These are phyloP conservation scores for Thecophora atra DNA, from an alignment of 2,888 invertebrate species.

Conservation along the genomic window DNA sequence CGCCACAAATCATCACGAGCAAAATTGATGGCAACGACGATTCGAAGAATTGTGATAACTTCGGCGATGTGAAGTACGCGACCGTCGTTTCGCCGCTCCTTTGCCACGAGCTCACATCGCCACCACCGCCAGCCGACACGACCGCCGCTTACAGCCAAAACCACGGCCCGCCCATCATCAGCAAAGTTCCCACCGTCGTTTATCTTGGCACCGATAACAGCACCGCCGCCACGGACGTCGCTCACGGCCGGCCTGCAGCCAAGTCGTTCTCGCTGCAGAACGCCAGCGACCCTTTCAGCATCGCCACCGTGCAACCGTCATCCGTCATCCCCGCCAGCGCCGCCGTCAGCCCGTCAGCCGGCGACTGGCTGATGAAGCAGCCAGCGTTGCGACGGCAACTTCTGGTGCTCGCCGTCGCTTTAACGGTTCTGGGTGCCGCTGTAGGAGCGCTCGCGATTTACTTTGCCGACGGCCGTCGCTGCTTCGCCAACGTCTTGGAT, in stretches of 20 bases:
- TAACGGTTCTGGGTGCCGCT: slow-evolving; percentile 64
- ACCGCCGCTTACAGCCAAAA: slow-evolving; percentile 22
- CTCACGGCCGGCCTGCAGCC: slow-evolving; percentile 9
- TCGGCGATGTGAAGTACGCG: slow-evolving; percentile 40
- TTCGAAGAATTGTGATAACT: slow-evolving; percentile 22
- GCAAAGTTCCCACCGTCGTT: slow-evolving; percentile 63
- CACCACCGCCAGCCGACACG: slow-evolving; percentile 25
- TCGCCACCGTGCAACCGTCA: slow-evolving; percentile 31
- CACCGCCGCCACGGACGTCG: slow-evolving; percentile 44
- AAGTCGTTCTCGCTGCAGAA: background rate
- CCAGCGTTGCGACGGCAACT: slow-evolving; percentile 74
- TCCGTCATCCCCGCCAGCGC: slow-evolving; percentile 37
- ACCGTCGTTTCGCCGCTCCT: slow-evolving; percentile 55
- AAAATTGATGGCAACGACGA: slow-evolving; percentile 34
- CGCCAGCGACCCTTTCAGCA: background rate
- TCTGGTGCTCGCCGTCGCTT: slow-evolving; percentile 61
- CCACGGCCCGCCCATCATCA: slow-evolving; percentile 40
- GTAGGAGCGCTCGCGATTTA: slow-evolving; percentile 65
- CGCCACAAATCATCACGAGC: slow-evolving; percentile 46
- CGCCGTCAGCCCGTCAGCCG: too few species aligned
- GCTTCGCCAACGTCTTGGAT: slow-evolving; percentile 39
- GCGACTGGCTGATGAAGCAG: slow-evolving; percentile 71
- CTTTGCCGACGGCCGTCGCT: slow-evolving; percentile 60
- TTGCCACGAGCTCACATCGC: slow-evolving; percentile 40
- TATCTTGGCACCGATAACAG: slow-evolving; percentile 55